Conservation (phyloP, 1,140 invertebrate species). For the Orius laevigatus region DNA sequence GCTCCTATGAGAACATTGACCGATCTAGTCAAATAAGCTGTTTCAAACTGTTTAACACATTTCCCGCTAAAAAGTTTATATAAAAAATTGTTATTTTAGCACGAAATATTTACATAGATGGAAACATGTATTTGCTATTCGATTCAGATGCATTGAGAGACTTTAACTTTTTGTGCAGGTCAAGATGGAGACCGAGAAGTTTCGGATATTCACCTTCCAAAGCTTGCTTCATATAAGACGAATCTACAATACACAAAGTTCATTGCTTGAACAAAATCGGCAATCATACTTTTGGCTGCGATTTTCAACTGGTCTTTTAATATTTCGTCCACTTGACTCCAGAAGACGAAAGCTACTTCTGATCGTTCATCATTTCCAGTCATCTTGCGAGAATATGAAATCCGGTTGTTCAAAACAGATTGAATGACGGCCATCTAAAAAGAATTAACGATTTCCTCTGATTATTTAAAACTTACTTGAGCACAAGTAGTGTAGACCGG, state of each 20-base stretch:
- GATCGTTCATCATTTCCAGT: constrained; percentile 34
- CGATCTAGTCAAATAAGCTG: constrained; percentile 70
- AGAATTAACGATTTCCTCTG: background rate
- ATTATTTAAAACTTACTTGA: constrained; percentile 18
- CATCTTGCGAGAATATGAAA: background rate
- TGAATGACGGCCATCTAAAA: constrained; percentile 20
- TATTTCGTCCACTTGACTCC: constrained; percentile 17
- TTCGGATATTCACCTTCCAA: constrained; percentile 81
- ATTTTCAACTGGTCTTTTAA: constrained; percentile 16
- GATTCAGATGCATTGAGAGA: constrained; percentile 12
- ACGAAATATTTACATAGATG: constrained; percentile 12
- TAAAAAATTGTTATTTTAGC: background rate
- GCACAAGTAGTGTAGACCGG: constrained; percentile 17
- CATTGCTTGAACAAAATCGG: constrained; percentile 20
- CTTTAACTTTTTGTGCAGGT: constrained; percentile 42
- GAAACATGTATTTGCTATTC: constrained; percentile 13
- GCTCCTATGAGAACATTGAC: constrained; percentile 68
- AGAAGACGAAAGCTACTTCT: constrained; percentile 28
- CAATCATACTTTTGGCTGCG: constrained; percentile 41
- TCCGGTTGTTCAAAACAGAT: constrained; percentile 16
- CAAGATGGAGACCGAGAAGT: constrained; percentile 49
- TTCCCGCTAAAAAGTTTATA: constrained; percentile 17
- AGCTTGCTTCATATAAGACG: constrained; percentile 62
- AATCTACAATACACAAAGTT: constrained; percentile 32
- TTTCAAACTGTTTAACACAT: constrained; percentile 51